Percentiles rank a stretch among this genome's conserved stretches.
Evolutionary conservation across 1,140 invertebrate species (phyloP).

Genomic region (Drosophila varians): DNA sequence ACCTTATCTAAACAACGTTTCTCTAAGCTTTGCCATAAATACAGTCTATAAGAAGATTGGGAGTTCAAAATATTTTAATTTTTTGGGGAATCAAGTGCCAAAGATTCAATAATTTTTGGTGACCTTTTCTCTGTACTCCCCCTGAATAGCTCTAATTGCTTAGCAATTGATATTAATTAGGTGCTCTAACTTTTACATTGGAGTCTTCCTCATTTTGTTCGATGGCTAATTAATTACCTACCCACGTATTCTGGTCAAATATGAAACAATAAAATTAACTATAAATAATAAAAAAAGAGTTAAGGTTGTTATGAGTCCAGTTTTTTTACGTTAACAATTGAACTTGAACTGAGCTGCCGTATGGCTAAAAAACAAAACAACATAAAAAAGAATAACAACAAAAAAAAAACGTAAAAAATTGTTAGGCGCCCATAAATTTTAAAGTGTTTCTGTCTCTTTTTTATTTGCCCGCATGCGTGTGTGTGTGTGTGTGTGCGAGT

Average conservation of each 20-base stretch:
- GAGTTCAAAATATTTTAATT: too few relatives aligned
- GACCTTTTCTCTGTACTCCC: constrained; percentile 41
- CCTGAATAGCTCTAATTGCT: constrained; percentile 62
- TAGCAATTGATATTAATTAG: constrained; percentile 81
- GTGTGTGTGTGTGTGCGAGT: constrained; percentile 16
- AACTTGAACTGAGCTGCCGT: constrained; percentile 78
- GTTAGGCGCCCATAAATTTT: constrained; percentile 55
- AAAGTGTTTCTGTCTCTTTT: constrained; percentile 48
- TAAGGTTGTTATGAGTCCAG: constrained; percentile 50
- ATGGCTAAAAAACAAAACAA: constrained; percentile 33
- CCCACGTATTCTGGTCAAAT: constrained; percentile 39
- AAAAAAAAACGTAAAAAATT: constrained; percentile 53
- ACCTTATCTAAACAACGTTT: too few relatives aligned
- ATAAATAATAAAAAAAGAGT: constrained; percentile 35
- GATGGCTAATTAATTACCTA: constrained; percentile 9
- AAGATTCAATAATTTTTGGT: constrained; percentile 56
- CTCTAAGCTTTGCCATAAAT: too few relatives aligned
- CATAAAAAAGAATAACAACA: constrained; percentile 36
- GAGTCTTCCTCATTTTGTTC: constrained; percentile 1
- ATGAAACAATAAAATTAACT: constrained; percentile 53
- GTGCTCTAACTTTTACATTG: constrained; percentile 7
- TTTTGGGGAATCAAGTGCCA: too few relatives aligned
- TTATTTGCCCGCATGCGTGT: constrained; percentile 4
- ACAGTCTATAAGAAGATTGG: too few relatives aligned
- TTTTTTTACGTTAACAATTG: constrained; percentile 77